Percentiles rank a stretch among this genome's conserved stretches.
phyloP scores from a whole-genome alignment of 2,113 vertebrate species.

The Chrysochloris asiatica region DNA sequence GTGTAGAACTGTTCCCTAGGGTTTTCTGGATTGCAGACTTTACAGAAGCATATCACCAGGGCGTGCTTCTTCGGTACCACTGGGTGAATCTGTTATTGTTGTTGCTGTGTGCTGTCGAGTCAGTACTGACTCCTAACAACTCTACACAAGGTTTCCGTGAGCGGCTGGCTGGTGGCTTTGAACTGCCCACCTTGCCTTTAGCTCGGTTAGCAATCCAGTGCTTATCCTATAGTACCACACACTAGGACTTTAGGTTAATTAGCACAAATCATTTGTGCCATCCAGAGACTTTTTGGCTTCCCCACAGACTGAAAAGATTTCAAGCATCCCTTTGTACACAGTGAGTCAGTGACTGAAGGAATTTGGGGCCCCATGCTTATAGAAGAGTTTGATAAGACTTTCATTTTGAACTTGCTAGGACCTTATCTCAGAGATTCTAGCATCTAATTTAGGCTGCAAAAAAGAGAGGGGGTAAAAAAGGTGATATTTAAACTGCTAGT shows the following conservation, averaged over 20 bases:
- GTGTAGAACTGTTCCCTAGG: neutral
- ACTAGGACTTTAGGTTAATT: neutral
- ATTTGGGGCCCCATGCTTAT: accelerated
- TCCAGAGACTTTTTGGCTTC: neutral
- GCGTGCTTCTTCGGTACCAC: neutral
- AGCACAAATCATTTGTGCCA: neutral
- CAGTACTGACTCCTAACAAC: too few species aligned
- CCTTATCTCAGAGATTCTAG: neutral
- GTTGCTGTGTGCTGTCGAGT: too few species aligned
- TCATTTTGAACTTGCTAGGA: slow-evolving; percentile 3
- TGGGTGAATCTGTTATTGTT: too few species aligned
- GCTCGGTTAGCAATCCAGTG: too few species aligned
- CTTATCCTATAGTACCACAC: too few species aligned
- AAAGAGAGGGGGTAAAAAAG: neutral
- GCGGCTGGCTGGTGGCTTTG: too few species aligned
- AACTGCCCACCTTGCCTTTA: too few species aligned
- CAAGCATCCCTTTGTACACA: neutral
- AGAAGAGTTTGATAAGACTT: neutral
- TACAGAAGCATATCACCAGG: neutral
- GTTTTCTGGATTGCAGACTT: neutral
- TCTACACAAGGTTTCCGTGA: too few species aligned
- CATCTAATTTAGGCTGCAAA: neutral
- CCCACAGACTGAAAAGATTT: neutral
- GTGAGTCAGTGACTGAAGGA: neutral
- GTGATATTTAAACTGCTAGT: neutral